These are phyloP conservation scores for Procavia capensis DNA, from an alignment of 2,113 vertebrate species.

Conservation along the genomic window DNA sequence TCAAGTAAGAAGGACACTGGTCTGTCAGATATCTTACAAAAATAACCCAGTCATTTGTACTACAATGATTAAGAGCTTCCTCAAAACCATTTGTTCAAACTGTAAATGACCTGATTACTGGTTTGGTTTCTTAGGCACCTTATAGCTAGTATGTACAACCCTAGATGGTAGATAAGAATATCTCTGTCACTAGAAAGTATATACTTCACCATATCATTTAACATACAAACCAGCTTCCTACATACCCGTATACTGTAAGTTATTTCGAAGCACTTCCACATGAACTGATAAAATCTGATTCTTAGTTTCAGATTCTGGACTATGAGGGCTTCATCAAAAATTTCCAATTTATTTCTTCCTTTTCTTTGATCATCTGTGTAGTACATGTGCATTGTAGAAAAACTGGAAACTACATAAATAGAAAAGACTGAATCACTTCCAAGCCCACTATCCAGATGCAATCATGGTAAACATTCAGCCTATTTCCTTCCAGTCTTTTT, in stretches of 20 bases:
- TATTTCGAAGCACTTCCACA: background rate
- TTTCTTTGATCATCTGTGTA: constrained; percentile 40
- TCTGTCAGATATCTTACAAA: constrained; percentile 36
- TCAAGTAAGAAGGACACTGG: constrained; percentile 26
- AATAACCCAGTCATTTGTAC: constrained; percentile 1
- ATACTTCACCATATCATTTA: background rate
- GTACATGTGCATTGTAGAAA: background rate
- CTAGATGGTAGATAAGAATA: constrained; percentile 33
- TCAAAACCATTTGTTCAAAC: constrained; percentile 44
- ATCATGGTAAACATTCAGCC: background rate
- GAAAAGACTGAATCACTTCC: constrained; percentile 31
- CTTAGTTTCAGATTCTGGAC: background rate
- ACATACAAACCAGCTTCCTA: background rate
- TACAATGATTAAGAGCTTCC: background rate
- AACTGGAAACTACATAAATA: constrained; percentile 24
- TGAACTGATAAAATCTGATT: constrained; percentile 51
- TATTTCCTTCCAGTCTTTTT: constrained; percentile 9
- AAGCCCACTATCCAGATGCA: background rate
- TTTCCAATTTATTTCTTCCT: background rate
- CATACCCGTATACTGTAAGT: constrained; percentile 27
- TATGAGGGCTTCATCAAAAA: background rate
- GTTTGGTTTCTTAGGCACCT: constrained; percentile 34
- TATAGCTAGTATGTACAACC: constrained; percentile 23
- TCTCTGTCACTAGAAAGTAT: constrained; percentile 16
- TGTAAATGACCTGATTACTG: background rate